Base-by-base conservation (phyloP, 2,888 invertebrate genomes). In the Lumbricus terrestris region DNA sequence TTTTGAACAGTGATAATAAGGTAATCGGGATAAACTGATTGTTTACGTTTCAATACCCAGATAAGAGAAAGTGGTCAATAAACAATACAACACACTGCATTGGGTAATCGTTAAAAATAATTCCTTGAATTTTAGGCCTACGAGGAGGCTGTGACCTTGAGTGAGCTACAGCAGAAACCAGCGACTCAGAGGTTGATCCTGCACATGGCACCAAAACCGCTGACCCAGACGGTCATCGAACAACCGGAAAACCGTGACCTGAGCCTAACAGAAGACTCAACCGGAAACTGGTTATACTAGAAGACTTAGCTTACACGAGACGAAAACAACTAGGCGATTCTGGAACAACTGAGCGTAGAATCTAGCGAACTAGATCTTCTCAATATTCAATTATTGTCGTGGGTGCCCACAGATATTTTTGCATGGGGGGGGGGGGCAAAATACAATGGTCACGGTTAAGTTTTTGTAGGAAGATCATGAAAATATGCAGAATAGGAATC, bases 271-370 rank as follows among this genome's bases (percentile, higher is more conserved):
- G 85, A 85, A 85, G 85, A 85, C 85, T 85, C 85, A 34, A 85
- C 85, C 23, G 85, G 85, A 18, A 85, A 85, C 85, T 85, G 85
- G 85, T 16, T 85, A 34, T 85, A 85, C 85, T 85, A 85, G 69
- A 69, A 85, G 85, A 85, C 85, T 85, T 85, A 85, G 34, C 85
- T 1, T 69, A 69, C 69, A n/a, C n/a, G n/a, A n/a, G 16, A 69
- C 8, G 34, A 85, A 83, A 16, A 35, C 83, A 16, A 83, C 83
- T 85, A 85, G 85, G 85, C 34, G 34, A 37, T 35, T 85, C n/a
- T 18, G 5, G 85, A 85, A 8, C 85, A 35, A 8, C n/a, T 6
- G 37, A 85, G 42, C 88, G 47, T 40, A 13, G 42, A 4, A 47
- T 88, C 69, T n/a, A n/a, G 8, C 29, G 47, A 69, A 69, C 69